Evolutionary conservation across 2,888 invertebrate genomes (phyloP), one percentile per base, ranked within the genome.

Genomic region (Coenonympha arcania): DNA sequence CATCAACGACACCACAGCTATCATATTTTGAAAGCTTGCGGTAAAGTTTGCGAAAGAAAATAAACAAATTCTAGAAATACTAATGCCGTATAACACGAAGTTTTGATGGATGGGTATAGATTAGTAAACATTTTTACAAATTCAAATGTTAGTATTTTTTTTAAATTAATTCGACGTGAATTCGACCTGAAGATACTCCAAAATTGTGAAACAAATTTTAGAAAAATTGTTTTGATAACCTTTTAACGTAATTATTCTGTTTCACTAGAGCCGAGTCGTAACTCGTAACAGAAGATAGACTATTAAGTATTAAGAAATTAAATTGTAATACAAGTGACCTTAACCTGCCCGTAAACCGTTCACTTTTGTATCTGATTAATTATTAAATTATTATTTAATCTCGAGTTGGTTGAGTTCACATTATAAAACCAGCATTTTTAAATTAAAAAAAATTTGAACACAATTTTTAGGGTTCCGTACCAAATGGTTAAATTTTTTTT

Each of bases 341-440:
- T 62, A 62, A 61, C 62, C 64, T 48, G 57, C 48, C 42, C 33
- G 49, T 50, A 59, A 50, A 54, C 64, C 64, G 50, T 57, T 65
- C 62, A 65, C 64, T 67, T 63, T 62, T 60, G 55, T 50, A 50
- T 48, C 55, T 39, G 24, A 9, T 36, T n/a, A 19, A 9, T 40
- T 16, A 40, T 36, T 36, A 18, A 34, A 6, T n/a, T 19, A 16
- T 26, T 26, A 26, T 26, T 26, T 26, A 26, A 26, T 26, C n/a
- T n/a, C n/a, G n/a, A n/a, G n/a, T n/a, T n/a, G n/a, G n/a, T n/a
- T n/a, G n/a, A n/a, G n/a, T n/a, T n/a, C n/a, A n/a, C n/a, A n/a
- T n/a, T 26, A 26, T 6, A 33, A 33, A 33, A 15, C 8, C 31
- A 6, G 31, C 6, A 6, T 31, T 31, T 15, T 31, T 6, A n/a